Base-by-base conservation (phyloP, 1,140 invertebrate species). In the Ganaspis sp. region DNA sequence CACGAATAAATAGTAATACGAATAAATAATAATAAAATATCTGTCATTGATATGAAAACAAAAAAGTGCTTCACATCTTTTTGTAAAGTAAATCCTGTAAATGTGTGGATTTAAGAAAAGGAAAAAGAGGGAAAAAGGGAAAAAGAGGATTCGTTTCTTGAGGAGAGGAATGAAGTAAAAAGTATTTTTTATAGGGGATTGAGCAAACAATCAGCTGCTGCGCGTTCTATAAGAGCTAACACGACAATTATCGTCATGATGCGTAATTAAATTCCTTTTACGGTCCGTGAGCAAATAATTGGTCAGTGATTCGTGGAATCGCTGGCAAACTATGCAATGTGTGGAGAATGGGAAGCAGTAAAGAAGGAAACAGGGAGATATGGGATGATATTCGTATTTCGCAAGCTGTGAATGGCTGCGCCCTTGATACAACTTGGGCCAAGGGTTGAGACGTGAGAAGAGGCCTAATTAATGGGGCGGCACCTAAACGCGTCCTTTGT, bases 381-480 rank as follows among this genome's bases (percentile, higher is more conserved):
- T 78, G 80, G 75, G 74, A 78, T 76, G 78, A 86, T 86, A 79
- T 34, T 34, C 78, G 83, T 73, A 83, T 82, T 82, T 64, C 58
- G 21, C 12, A 64, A 86, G 82, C 83, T 87, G 85, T 87, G 86
- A 88, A 87, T 88, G 86, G 87, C 86, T 87, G 81, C 82, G 86
- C 81, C 83, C 84, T 86, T 83, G 85, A 86, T 84, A 82, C 81
- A 86, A 83, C 74, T 76, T 80, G 82, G 81, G 82, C 81, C 80
- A 79, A 77, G 82, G 78, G 81, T 78, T 78, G 78, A 78, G 81
- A 80, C 84, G 58, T 29, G 23, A 34, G 58, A 81, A 86, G 85
- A 85, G 85, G 84, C 85, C 83, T 90, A 89, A 90, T 89, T 89
- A 90, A 90, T 86, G 86, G 89, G 87, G 88, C 89, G 88, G 88